Percentiles rank a stretch among this genome's conserved stretches.
These are phyloP conservation scores for Phycodurus eques DNA, from an alignment of 2,113 vertebrate species.

Conservation along the genomic window DNA sequence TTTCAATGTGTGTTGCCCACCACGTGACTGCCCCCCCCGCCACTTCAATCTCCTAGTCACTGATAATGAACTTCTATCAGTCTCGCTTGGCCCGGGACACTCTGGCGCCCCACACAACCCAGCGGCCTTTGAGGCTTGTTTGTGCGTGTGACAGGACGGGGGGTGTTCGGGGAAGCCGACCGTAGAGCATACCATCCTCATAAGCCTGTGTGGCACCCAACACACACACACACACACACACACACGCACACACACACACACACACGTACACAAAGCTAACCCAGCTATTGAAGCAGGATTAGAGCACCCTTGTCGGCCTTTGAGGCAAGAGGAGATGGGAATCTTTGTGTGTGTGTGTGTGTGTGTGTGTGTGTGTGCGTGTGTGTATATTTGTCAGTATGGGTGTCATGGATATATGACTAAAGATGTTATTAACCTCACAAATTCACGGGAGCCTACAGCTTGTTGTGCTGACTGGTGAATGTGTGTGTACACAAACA, in stretches of 20 bases:
- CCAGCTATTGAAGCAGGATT: slow-evolving; percentile 71
- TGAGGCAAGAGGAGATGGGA: slow-evolving; percentile 68
- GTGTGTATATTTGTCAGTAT: slow-evolving; percentile 44
- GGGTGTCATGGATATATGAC: slow-evolving; percentile 67
- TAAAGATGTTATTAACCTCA: slow-evolving; percentile 77
- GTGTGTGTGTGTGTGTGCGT: slow-evolving; percentile 16
- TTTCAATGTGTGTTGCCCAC: slow-evolving; percentile 27
- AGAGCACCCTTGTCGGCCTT: slow-evolving; percentile 72
- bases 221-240: slow-evolving; percentile 16
- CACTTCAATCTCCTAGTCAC: slow-evolving; percentile 65
- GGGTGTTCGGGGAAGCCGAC: slow-evolving; percentile 42
- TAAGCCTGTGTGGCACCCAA: slow-evolving; percentile 44
- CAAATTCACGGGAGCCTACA: slow-evolving; percentile 45
- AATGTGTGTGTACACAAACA: slow-evolving; percentile 8
- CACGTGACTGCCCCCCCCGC: slow-evolving; percentile 42
- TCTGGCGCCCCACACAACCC: slow-evolving; percentile 59
- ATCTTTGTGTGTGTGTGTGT: slow-evolving; percentile 44
- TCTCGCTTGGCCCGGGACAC: slow-evolving; percentile 60
- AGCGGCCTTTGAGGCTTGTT: slow-evolving; percentile 61
- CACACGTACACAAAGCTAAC: slow-evolving; percentile 4
- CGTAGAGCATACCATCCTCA: slow-evolving; percentile 39
- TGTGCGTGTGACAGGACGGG: slow-evolving; percentile 14
- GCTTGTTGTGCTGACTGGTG: slow-evolving; percentile 29
- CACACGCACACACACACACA: slow-evolving; percentile 20
- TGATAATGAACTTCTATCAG: slow-evolving; percentile 70